Evolutionary conservation across 2,888 invertebrate species (phyloP).

Genomic region (Xiphydria camelus): DNA sequence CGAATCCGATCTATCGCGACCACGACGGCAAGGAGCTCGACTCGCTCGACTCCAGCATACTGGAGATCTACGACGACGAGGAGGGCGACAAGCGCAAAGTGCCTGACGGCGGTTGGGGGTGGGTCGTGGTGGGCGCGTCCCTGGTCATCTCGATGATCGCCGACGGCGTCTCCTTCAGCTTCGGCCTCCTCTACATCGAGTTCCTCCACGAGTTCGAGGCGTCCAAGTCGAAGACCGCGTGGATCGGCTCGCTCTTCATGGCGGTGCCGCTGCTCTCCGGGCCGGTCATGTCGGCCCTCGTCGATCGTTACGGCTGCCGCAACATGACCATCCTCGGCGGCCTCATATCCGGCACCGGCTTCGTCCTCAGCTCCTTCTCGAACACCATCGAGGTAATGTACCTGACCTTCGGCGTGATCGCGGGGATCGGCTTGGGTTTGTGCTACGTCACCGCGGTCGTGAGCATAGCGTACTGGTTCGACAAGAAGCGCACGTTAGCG

Average conservation of each 20-base stretch:
- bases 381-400: conserved; percentile 78
- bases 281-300: conserved; percentile 81
- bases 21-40: conserved; percentile 62
- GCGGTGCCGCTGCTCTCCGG: conserved; percentile 85
- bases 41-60: conserved; percentile 61
- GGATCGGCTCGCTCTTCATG: conserved; percentile 88
- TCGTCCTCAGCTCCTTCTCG: conserved; percentile 73
- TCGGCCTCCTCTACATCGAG: conserved; percentile 85
- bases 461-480: conserved; percentile 91
- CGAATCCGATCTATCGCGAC: conserved; percentile 49
- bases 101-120: conserved; percentile 87
- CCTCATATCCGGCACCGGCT: conserved; percentile 73
- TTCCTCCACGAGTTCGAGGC: conserved; percentile 80
- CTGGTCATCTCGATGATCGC: conserved; percentile 86
- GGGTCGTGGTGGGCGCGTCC: conserved; percentile 86
- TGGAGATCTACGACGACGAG: conserved; percentile 52
- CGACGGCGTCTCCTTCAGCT: conserved; percentile 92
- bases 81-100: conserved; percentile 61
- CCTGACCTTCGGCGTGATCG: conserved; percentile 82
- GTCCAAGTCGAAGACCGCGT: conserved; percentile 83
- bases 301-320: conserved; percentile 84
- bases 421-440: conserved; percentile 81
- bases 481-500: conserved; percentile 82
- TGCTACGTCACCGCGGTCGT: conserved; percentile 90
- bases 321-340: conserved; percentile 78